Base-by-base conservation (phyloP, 1,140 invertebrate species). In the Drosophila asahinai region DNA sequence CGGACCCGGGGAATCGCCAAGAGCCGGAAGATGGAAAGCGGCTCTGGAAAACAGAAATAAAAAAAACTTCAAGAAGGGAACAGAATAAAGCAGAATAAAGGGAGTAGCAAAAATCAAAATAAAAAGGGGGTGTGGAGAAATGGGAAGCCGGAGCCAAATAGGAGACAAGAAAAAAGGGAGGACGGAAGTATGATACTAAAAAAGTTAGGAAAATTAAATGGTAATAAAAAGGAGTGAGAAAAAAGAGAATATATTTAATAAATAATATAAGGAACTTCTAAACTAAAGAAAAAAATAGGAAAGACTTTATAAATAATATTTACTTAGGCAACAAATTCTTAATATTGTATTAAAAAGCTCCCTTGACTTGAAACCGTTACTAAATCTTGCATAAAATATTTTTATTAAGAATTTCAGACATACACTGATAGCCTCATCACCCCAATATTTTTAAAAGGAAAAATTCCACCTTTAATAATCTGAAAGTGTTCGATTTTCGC, bases 1-100 rank as follows among this genome's bases (percentile, higher is more conserved):
- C 70, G 67, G 47, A 74, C 68, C 57, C 45, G 70, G 64, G 22
- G 42, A 68, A 66, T 49, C 45, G 11, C 38, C 60, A 51, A 43
- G 61, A 51, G 43, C 65, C 68, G 68, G 68, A 72, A 36, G 66
- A 65, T 52, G 66, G 38, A 65, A 71, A 68, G 27, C 49, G 40
- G 12, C 33, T n/a, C n/a, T 19, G 63, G 33, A 42, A 67, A 38
- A 63, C 11, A 54, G 33, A 12, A 54, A n/a, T 40, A 22, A 27
- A 1, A 12, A 19, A 12, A n/a, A 11, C 36, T 40, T 57, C 38
- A 57, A 57, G 54, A 40, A 57, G 54, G 19, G 19, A 40, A 57
- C 19, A 25, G 33, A 55, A 57, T 5, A 40, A 11, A 36, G 54
- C 5, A 22, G 33, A 27, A 63, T 14, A 63, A 54, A 19, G n/a